Base-by-base conservation (phyloP, 2,113 vertebrate genomes). In the Myiagra hebetior region DNA sequence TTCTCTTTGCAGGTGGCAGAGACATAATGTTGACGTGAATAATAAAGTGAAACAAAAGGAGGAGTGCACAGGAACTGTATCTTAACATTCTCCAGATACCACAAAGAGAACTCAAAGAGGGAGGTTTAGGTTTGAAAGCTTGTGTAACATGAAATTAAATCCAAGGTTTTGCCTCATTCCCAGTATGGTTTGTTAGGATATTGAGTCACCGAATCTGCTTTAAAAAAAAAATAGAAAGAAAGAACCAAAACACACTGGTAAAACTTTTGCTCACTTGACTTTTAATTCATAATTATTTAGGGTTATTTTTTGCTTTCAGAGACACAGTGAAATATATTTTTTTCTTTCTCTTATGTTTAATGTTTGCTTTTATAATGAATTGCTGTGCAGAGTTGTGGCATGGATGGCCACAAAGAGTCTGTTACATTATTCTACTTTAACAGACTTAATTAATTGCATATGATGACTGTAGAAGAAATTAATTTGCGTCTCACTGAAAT, bases 1-100 rank as follows among this genome's bases (percentile, higher is more conserved):
- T 94, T 81, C 87, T 88, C 59, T 84, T 96, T 75, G 79, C 90
- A 88, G 76, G 87, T 93, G 92, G 53, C 87, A 94, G 76, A 91
- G 88, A 91, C 60, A 56, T 92, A 84, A 91, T 67, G 47, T 75
- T 89, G 93, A 89, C 18, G 0, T 70, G 56, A 90, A 74, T 86
- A 86, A 92, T 67, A 93, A 70, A 59, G 64, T 67, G 55, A 59
- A 90, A 83, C 60, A 60, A 77, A 88, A 69, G 69, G 64, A 91
- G 68, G n/a, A 75, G n/a, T 41, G 46, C 60, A 33, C 78, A 77
- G 70, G 87, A 70, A 49, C 76, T 74, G 2, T 86, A 37, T 81
- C 33, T 75, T 92, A 86, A 60, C 22, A 5, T 63, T 84, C 67
- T 86, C 15, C 46, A 94, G 75, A 83, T 94, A 93, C 3, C 47